Evolutionary conservation across 2,797 vertebrate genomes (phyloP).

Genomic region (Antrozous pallidus): DNA sequence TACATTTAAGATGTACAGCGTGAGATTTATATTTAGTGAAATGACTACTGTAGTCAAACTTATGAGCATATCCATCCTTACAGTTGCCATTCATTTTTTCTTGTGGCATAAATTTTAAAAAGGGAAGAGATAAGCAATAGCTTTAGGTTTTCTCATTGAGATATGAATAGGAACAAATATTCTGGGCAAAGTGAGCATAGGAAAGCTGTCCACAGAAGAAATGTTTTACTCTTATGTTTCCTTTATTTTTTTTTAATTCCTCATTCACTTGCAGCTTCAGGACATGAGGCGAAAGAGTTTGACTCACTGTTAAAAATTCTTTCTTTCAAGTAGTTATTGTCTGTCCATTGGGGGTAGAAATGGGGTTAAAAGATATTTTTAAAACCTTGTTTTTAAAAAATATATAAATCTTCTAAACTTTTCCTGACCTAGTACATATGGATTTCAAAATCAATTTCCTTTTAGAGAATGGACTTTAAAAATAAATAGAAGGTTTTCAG

Average conservation of each 20-base stretch:
- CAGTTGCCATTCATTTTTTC: neutral
- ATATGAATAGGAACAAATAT: neutral
- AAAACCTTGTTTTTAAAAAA: neutral
- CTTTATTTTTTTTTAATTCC: neutral
- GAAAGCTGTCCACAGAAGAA: neutral
- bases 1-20: neutral
- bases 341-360: neutral
- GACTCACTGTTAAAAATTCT: neutral
- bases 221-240: neutral
- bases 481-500: conserved; percentile 22
- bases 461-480: conserved; percentile 15
- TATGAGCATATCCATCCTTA: neutral
- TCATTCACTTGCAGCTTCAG: neutral
- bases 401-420: conserved; percentile 12
- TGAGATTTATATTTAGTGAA: neutral
- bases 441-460: conserved; percentile 42
- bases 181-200: neutral
- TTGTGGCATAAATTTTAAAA: neutral
- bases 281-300: neutral
- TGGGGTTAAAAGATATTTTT: neutral
- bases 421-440: neutral
- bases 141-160: neutral
- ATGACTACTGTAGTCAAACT: neutral
- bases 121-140: neutral
- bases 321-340: neutral